Percentiles rank a stretch among this genome's conserved stretches.
Evolutionary conservation across 53 echinoderm and acorn worm genomes (phyloP).

Genomic region (Zoroaster sp.): DNA sequence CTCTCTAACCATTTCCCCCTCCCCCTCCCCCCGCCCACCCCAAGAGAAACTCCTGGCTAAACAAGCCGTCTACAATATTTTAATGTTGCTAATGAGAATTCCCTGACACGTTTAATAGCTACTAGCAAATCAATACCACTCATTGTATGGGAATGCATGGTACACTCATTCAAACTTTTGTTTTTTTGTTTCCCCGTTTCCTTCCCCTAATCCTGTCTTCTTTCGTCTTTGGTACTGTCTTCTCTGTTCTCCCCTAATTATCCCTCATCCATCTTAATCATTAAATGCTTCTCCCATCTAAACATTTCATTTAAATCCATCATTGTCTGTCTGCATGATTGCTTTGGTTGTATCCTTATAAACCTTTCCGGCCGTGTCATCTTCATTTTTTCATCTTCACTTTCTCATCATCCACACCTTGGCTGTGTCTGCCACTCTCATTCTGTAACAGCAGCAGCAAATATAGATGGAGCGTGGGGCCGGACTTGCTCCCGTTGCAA

Average conservation of each 20-base stretch:
- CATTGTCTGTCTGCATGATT: not conserved
- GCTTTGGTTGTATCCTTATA: not conserved
- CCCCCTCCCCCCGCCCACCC: not conserved
- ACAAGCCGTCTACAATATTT: no score
- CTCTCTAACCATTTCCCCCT: not conserved
- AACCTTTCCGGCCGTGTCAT: not conserved
- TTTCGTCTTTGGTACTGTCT: not conserved
- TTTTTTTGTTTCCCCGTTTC: not conserved
- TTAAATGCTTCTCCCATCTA: not conserved
- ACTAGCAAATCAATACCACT: not conserved
- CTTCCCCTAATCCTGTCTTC: not conserved
- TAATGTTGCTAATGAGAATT: not conserved
- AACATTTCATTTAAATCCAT: not conserved
- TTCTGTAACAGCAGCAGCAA: not conserved
- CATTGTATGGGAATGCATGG: not conserved
- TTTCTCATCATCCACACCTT: not conserved
- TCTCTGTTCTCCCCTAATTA: not conserved
- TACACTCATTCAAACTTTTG: not conserved
- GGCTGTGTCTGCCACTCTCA: not conserved
- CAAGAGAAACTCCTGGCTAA: not conserved
- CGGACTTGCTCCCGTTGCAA: constrained; percentile 68
- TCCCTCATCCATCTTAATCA: not conserved
- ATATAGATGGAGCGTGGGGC: constrained; percentile 87
- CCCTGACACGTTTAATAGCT: not conserved
- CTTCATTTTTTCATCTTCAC: not conserved